Evolutionary conservation across 2,113 vertebrate species (phyloP).

Genomic region (Empidonax alnorum): DNA sequence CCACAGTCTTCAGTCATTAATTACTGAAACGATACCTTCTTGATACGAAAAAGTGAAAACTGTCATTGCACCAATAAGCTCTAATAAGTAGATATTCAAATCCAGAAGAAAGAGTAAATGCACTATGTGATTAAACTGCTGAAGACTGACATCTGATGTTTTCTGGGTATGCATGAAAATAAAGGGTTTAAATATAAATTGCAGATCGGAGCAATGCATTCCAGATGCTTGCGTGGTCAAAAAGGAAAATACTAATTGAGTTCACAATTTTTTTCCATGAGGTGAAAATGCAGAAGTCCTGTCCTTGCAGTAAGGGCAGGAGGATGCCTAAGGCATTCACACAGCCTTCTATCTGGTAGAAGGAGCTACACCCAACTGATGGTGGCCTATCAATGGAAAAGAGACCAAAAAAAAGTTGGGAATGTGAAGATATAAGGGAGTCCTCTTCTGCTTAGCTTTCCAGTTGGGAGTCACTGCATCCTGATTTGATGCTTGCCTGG

Average conservation of each 20-base stretch:
- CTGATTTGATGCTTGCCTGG: not conserved
- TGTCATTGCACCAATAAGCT: not conserved
- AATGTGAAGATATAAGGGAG: not conserved
- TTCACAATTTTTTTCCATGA: not conserved
- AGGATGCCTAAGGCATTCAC: not conserved
- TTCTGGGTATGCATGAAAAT: not conserved
- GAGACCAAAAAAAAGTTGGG: not conserved
- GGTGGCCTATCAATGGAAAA: not conserved
- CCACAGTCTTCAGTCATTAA: not conserved
- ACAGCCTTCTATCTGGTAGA: not conserved
- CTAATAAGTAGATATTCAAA: not conserved
- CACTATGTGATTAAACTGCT: not conserved
- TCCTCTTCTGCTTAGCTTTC: not conserved
- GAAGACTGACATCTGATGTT: not conserved
- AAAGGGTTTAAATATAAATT: not conserved
- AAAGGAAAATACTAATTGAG: not conserved
- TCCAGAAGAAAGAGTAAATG: not conserved
- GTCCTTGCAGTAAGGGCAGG: not conserved
- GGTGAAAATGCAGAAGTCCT: not conserved
- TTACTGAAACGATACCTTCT: not conserved
- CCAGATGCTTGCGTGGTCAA: not conserved
- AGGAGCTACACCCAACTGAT: not conserved
- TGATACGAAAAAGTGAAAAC: not conserved
- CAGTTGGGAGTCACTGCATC: not conserved
- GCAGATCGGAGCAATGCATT: not conserved